phyloP scores from a whole-genome alignment of 2,113 vertebrate genomes.

The Pristiophorus japonicus region DNA sequence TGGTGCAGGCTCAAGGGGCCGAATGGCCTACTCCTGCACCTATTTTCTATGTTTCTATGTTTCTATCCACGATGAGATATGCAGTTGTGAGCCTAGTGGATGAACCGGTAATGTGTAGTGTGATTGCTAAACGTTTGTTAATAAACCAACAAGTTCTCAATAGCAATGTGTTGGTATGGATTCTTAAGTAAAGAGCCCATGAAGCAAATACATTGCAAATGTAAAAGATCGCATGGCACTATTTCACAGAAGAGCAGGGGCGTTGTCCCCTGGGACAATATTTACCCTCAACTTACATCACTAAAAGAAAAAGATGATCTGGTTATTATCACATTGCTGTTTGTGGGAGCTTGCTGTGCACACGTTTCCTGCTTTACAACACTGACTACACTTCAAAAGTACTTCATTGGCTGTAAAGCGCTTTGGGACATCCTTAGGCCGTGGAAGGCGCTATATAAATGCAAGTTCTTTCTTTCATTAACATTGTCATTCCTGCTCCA shows the following conservation, averaged over 20 bases:
- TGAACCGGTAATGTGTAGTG: no score
- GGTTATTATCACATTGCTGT: not conserved
- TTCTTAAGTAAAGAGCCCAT: no score
- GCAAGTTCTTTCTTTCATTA: not conserved
- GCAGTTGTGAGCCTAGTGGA: no score
- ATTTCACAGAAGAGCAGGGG: not conserved
- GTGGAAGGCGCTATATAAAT: not conserved
- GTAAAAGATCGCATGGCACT: not conserved
- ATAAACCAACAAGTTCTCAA: no score
- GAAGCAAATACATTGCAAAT: no score
- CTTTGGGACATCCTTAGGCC: not conserved
- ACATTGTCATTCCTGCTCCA: not conserved
- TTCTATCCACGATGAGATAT: no score
- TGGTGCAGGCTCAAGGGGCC: no score
- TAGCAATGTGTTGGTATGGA: no score
- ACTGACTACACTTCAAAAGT: not conserved
- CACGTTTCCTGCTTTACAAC: not conserved
- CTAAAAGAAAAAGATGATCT: not conserved
- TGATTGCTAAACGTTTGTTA: no score
- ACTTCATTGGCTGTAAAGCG: not conserved
- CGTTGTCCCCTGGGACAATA: not conserved
- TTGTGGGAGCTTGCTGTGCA: not conserved
- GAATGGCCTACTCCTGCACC: no score
- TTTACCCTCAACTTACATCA: not conserved
- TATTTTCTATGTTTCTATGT: no score